Percentiles rank a stretch among this genome's conserved stretches.
These are phyloP conservation scores for Orchesellides sinensis DNA, from an alignment of 2,888 invertebrate species.

Conservation along the genomic window DNA sequence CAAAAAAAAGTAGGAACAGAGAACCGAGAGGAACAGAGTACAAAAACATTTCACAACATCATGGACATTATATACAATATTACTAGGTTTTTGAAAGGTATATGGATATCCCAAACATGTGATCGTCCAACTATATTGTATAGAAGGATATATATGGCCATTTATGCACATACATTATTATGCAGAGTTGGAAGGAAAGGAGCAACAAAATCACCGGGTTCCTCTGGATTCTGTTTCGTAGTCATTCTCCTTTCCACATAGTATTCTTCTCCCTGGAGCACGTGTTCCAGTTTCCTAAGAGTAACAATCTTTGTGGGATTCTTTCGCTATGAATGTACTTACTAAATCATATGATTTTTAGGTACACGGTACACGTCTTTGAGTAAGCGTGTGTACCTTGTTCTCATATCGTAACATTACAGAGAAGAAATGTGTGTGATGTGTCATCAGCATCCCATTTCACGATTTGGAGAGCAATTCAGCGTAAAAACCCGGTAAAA, in stretches of 20 bases:
- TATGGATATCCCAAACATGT: constrained; percentile 4
- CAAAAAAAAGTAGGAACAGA: constrained; percentile 27
- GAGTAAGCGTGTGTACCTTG: no score
- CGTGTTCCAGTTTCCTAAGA: constrained; percentile 29
- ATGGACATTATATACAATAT: constrained; percentile 19
- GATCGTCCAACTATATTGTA: not conserved
- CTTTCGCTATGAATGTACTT: not conserved
- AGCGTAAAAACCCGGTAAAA: constrained; percentile 16
- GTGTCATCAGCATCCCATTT: constrained; percentile 6
- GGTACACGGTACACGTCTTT: not conserved
- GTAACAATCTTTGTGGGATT: constrained; percentile 4
- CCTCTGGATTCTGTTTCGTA: not conserved
- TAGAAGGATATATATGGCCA: not conserved
- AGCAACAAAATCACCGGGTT: constrained; percentile 27
- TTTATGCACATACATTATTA: constrained; percentile 3
- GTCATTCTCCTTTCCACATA: constrained; percentile 1
- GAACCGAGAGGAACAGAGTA: not conserved
- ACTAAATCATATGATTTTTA: constrained; percentile 7
- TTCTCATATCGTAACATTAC: no score
- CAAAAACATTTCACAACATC: constrained; percentile 30
- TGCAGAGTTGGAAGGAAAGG: not conserved
- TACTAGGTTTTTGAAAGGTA: no score
- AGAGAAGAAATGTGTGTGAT: no score
- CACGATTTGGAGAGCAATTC: not conserved
- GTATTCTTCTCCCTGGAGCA: constrained; percentile 25